Conservation (phyloP, 2,888 invertebrate species). For the Amaurobius ferox region DNA sequence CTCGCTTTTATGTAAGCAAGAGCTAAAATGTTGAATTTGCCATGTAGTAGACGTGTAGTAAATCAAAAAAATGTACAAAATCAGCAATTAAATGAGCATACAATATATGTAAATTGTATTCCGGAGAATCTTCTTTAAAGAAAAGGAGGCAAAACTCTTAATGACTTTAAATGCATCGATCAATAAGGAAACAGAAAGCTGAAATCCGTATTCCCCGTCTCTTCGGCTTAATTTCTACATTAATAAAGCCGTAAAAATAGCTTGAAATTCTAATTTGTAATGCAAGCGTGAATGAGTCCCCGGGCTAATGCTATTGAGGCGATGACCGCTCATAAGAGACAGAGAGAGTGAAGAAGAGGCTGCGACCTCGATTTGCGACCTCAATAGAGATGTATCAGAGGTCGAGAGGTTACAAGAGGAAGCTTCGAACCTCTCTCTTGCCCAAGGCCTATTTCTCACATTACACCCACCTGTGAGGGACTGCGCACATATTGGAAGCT, state of each 20-base stretch:
- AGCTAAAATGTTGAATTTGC: too few species aligned
- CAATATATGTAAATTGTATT: too few species aligned
- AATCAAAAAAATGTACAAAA: too few species aligned
- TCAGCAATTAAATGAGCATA: too few species aligned
- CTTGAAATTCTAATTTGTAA: background rate
- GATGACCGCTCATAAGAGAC: slow-evolving; percentile 10
- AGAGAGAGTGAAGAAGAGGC: slow-evolving; percentile 57
- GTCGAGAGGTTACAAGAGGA: slow-evolving; percentile 31
- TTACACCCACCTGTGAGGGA: slow-evolving; percentile 25
- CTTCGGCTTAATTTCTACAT: too few species aligned
- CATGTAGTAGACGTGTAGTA: too few species aligned
- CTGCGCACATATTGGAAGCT: background rate
- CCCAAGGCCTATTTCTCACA: background rate
- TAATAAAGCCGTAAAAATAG: background rate
- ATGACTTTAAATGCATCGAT: too few species aligned
- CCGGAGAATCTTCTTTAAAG: too few species aligned
- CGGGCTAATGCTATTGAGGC: slow-evolving; percentile 4
- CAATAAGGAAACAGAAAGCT: too few species aligned
- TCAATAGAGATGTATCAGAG: slow-evolving; percentile 37
- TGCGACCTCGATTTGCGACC: slow-evolving; percentile 47
- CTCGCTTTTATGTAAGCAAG: too few species aligned
- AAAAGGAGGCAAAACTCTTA: too few species aligned
- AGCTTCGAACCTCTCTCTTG: slow-evolving; percentile 40
- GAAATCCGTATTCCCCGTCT: too few species aligned
- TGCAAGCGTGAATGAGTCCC: background rate